Base-by-base conservation (phyloP, 2,888 invertebrate genomes). In the Hypena proboscidalis region DNA sequence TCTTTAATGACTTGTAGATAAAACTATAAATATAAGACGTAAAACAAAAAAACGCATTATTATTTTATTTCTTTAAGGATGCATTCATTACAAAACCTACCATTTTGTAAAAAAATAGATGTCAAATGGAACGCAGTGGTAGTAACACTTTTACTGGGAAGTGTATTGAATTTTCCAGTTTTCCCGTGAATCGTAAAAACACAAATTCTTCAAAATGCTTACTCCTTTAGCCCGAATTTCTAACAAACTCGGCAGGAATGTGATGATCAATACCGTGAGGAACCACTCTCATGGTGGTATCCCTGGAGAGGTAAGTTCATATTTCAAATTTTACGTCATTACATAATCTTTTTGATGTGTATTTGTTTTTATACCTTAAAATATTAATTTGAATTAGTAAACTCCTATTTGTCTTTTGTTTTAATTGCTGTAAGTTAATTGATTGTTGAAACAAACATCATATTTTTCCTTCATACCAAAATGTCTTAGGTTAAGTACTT, bases 301-400 rank as follows among this genome's bases (percentile, higher is more conserved):
- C 29, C 86, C 90, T 71, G 90, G 90, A 53, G 90, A 89, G 85
- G 90, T 89, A 42, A 81, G 85, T 85, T 79, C 77, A 31, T 51
- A 20, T 41, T 59, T 70, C 55, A 70, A 71, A 66, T 55, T 45
- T 53, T 62, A 52, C 58, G 55, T 67, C 71, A 82, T 90, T 87
- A 89, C 83, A 86, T 90, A 86, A 88, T 77, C 72, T 30, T 42
- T 22, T 19, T 21, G 31, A n/a, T n/a, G n/a, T n/a, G n/a, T n/a
- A n/a, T n/a, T n/a, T n/a, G n/a, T n/a, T n/a, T n/a, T n/a, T n/a
- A n/a, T n/a, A n/a, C n/a, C n/a, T n/a, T n/a, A n/a, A n/a, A n/a
- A n/a, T n/a, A n/a, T n/a, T n/a, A n/a, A n/a, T n/a, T n/a, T n/a
- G n/a, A n/a, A n/a, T n/a, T n/a, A n/a, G n/a, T n/a, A n/a, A n/a